Base-by-base conservation (phyloP, 2,888 invertebrate genomes). In the Plutella xylostella region DNA sequence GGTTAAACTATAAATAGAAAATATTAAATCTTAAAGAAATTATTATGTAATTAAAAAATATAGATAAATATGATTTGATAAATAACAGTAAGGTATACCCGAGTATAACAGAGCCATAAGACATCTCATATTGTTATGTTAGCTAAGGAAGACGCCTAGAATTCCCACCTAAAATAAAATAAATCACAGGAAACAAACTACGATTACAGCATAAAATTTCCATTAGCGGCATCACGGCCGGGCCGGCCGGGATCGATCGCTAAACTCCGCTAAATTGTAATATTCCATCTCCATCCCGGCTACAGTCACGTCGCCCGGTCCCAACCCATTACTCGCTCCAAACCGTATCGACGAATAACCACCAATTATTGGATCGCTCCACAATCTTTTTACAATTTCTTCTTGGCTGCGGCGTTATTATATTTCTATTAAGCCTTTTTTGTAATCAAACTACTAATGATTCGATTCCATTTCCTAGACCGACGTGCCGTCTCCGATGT, bases 381-480 rank as follows among this genome's bases (percentile, higher is more conserved):
- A 82, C 83, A 83, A 83, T 83, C 83, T 83, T 83, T 83, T 82
- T 80, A 83, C 83, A 82, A 83, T 82, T 82, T 82, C 82, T 78
- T 78, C 82, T 42, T 67, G 67, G 60, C 74, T 62, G 39, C 35
- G 65, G 65, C 73, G 82, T 83, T 83, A 83, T 83, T 83, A 83
- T 83, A 79, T 83, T 82, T 83, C 82, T 83, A 82, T 83, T 83
- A 83, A 82, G 82, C 79, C 80, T 80, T 83, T 83, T 83, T 83
- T 80, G 80, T 82, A 82, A 83, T 82, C 83, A 80, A 79, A 82
- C 80, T 77, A 76, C 82, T 83, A 82, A 83, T 82, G 83, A 83
- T 83, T 83, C 82, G 83, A 83, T 82, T 80, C 82, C 82, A 83
- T 80, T 83, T 80, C 82, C 82, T 78, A 80, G 75, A 67, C 82